Evolutionary conservation across 2,888 invertebrate genomes (phyloP), one percentile per base, ranked within the genome.

Genomic region (Campopleginae sp.): DNA sequence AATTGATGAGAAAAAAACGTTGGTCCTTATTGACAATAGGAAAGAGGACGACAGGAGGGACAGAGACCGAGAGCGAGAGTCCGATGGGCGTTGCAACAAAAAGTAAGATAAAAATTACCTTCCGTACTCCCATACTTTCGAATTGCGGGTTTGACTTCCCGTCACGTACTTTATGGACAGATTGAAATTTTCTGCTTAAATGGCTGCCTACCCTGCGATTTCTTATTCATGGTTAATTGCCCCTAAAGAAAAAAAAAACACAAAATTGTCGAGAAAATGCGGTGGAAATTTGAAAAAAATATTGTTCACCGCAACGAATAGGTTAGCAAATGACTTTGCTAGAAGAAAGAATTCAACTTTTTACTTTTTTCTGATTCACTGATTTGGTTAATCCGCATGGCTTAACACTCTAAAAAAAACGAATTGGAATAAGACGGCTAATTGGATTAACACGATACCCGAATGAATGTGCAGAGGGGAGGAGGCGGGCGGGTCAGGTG

Each of bases 401-500:
- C 38, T 63, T 12, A 19, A 38, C 23, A 19, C 27, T 27, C 17
- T 68, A 6, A 46, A 46, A 23, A 44, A 44, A 27, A 31, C 23
- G 0, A 19, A 42, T 51, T 51, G 54, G 14, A 19, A 68, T 65
- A 23, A 31, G 70, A 4, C n/a, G 27, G 2, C 61, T 19, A 71
- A 58, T 58, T 51, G 65, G 31, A 83, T 87, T 87, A 88, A 88
- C 70, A 72, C 71, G 85, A 83, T 84, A 76, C 80, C 78, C 88
- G 86, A 88, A 86, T 84, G 74, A 90, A 88, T 91, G 88, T 89
- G 87, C 90, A 91, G 91, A 90, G 90, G 88, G 84, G 89, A 84
- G 85, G 88, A 88, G 71, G 58, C 84, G 68, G 70, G 78, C 72
- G 44, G 44, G 51, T 44, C 72, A 7, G 88, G 87, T 66, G 90